Evolutionary conservation across 2,888 invertebrate species (phyloP).

Genomic region (Ischnus inquisitorius): DNA sequence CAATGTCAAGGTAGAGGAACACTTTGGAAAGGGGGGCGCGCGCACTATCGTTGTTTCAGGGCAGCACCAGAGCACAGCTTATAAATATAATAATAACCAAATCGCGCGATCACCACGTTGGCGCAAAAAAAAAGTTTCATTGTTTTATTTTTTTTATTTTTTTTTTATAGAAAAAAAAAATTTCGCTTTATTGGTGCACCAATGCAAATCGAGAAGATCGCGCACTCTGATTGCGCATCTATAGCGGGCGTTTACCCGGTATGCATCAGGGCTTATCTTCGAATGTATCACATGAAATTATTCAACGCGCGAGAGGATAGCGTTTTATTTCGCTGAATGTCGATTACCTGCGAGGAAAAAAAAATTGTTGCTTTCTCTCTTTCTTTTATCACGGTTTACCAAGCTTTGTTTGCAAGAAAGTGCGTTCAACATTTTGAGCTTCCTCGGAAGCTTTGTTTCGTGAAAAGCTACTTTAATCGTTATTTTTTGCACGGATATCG

Average conservation of each 20-base stretch:
- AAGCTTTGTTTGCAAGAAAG: too few relatives aligned
- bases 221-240: neutral
- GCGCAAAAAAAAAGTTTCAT: neutral
- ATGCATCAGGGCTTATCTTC: neutral
- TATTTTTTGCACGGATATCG: too few relatives aligned
- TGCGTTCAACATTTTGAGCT: too few relatives aligned
- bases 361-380: neutral
- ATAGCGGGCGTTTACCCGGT: neutral
- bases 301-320: neutral
- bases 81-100: neutral
- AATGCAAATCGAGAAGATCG: neutral
- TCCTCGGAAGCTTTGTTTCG: too few relatives aligned
- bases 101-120: neutral
- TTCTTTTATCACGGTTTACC: too few relatives aligned
- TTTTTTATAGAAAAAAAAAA: neutral
- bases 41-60: neutral
- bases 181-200: neutral
- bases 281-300: neutral
- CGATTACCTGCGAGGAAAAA: neutral
- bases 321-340: neutral
- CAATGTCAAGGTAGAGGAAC: constrained; percentile 61
- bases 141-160: neutral
- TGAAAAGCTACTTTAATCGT: too few relatives aligned
- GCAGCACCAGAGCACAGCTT: neutral
- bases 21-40: neutral